phyloP scores from a whole-genome alignment of 1,140 invertebrate genomes.

The Danaus plexippus region DNA sequence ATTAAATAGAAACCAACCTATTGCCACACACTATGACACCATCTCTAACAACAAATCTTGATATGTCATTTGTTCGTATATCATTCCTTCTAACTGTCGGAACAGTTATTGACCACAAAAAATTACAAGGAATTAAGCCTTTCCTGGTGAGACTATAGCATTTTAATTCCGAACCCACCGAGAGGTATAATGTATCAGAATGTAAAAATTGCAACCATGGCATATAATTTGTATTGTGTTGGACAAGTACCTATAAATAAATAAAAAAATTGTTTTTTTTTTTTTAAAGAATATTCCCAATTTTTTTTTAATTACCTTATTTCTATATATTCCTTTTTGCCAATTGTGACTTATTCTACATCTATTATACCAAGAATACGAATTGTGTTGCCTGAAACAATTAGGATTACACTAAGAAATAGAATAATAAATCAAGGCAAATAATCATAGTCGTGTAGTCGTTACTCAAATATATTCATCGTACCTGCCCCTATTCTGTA shows the following conservation, averaged over 20 bases:
- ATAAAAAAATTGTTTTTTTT: neutral
- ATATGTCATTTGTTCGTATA: slow-evolving; percentile 58
- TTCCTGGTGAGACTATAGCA: slow-evolving; percentile 36
- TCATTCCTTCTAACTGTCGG: slow-evolving; percentile 45
- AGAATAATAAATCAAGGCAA: neutral
- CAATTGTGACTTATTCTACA: slow-evolving; percentile 55
- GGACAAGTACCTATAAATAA: slow-evolving; percentile 36
- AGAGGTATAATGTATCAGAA: slow-evolving; percentile 35
- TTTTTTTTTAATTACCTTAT: slow-evolving; percentile 30
- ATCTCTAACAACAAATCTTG: slow-evolving; percentile 52
- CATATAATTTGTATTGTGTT: slow-evolving; percentile 51
- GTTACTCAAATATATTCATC: slow-evolving; percentile 3
- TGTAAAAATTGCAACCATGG: slow-evolving; percentile 46
- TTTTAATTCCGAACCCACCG: slow-evolving; percentile 40
- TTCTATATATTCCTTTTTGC: slow-evolving; percentile 46
- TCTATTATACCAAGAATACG: slow-evolving; percentile 31
- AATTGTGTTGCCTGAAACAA: slow-evolving; percentile 22
- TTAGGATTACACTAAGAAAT: neutral
- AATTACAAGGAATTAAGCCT: slow-evolving; percentile 24
- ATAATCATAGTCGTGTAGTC: neutral
- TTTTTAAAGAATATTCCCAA: too few relatives aligned
- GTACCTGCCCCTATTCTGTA: slow-evolving; percentile 33
- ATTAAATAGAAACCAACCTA: slow-evolving; percentile 33
- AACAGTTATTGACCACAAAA: slow-evolving; percentile 40
- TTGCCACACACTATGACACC: slow-evolving; percentile 51